Evolutionary conservation across 2,113 vertebrate genomes (phyloP), one percentile per base, ranked within the genome.

Genomic region (Ceyx cyanopectus): DNA sequence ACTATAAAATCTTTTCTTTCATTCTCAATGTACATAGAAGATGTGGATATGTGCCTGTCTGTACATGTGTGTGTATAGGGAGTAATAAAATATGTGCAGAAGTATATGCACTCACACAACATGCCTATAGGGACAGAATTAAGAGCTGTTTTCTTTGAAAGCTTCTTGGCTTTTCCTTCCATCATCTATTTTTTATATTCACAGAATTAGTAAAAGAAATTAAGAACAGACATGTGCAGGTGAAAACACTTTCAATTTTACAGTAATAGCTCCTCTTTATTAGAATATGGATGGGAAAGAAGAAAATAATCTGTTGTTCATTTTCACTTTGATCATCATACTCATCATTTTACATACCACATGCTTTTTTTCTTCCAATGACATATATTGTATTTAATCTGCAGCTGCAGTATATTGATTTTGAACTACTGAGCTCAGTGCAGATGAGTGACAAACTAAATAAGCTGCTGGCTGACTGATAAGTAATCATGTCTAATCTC

Each of bases 301-400:
- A 81, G 32, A 89, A 95, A 94, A 90, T 81, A 87, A 91, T 82
- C 81, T 91, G 77, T 87, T 87, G 40, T 89, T 94, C 87, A 57
- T 83, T 94, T 93, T 89, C 75, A 61, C 69, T 93, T 94, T 93
- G 72, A 75, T 85, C 72, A 76, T 70, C 84, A 57, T 50, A 82
- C 67, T 57, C 92, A 89, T 89, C 60, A 85, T 87, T 91, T 92
- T 92, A 87, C 72, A 83, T 72, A 93, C 75, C 43, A 21, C 81
- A 77, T 41, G n/a, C 56, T 85, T 92, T 91, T 68, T 68, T 75
- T 91, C 56, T 85, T 96, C 85, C 89, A 95, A 81, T 81, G 41
- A 17, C 56, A 73, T 63, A 91, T 76, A 87, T 58, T 91, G 48
- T 87, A 77, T 41, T 66, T 92, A 80, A 92, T 92, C 81, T 67